Conservation (phyloP, 2,888 invertebrate genomes). For the Choristoneura rosaceana region DNA sequence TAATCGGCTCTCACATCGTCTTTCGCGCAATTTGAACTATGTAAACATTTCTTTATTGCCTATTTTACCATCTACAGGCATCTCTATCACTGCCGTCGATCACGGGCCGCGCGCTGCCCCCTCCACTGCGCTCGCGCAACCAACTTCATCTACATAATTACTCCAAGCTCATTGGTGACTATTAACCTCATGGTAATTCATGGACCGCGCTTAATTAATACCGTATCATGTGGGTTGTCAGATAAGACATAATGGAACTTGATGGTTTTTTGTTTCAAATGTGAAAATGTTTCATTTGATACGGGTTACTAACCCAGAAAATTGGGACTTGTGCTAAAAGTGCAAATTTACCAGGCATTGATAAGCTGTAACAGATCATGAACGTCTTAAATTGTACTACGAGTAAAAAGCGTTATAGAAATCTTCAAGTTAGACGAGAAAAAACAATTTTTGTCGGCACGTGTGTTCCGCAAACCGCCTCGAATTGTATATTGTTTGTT, state of each 20-base stretch:
- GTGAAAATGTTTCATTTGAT: conserved; percentile 8
- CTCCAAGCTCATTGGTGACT: conserved; percentile 84
- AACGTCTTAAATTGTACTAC: not conserved
- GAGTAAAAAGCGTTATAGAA: not conserved
- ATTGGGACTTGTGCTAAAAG: not conserved
- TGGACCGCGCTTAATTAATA: conserved; percentile 79
- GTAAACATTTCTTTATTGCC: conserved; percentile 38
- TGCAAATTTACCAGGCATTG: too few species aligned
- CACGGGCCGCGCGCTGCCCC: conserved; percentile 54
- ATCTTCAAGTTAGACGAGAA: conserved; percentile 1
- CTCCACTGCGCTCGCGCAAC: conserved; percentile 66
- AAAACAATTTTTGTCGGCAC: conserved; percentile 28
- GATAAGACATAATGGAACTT: conserved; percentile 77
- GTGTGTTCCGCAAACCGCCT: conserved; percentile 42
- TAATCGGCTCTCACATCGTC: too few species aligned
- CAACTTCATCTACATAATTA: conserved; percentile 83
- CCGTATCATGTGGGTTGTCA: conserved; percentile 80
- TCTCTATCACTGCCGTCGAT: conserved; percentile 48
- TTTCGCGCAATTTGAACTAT: too few species aligned
- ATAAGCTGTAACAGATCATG: not conserved
- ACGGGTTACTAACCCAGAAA: not conserved
- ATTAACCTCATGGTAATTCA: conserved; percentile 83
- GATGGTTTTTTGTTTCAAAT: conserved; percentile 55
- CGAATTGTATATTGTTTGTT: conserved; percentile 44
- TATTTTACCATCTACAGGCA: conserved; percentile 47